Evolutionary conservation across 2,888 invertebrate species (phyloP).

Genomic region (Euzetes globulus): DNA sequence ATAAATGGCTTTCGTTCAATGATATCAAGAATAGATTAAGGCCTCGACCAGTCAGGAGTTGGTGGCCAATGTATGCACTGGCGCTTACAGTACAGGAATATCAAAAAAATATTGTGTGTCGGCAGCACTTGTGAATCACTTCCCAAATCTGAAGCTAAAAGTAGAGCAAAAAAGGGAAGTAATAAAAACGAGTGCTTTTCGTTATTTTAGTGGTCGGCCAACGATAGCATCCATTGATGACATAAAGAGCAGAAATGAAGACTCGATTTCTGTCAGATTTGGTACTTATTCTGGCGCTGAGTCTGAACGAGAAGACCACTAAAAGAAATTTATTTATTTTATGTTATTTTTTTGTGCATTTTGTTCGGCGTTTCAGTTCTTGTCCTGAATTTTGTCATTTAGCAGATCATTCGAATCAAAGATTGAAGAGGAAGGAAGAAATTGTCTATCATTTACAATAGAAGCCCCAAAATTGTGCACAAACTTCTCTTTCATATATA

Average conservation of each 20-base stretch:
- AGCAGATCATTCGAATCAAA: not conserved
- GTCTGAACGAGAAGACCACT: not conserved
- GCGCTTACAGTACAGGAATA: not conserved
- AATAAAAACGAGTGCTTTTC: not conserved
- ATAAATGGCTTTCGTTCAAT: conserved; percentile 13
- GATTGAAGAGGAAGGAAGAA: conserved; percentile 24
- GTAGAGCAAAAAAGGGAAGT: conserved; percentile 4
- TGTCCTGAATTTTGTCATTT: not conserved
- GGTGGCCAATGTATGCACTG: not conserved
- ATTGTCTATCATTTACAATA: conserved; percentile 20
- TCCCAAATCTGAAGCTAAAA: not conserved
- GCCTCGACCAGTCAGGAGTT: not conserved
- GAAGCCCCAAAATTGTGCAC: too few species aligned
- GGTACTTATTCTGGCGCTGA: not conserved
- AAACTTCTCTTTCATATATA: not conserved
- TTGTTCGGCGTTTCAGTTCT: not conserved
- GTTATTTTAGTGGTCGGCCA: conserved; percentile 11
- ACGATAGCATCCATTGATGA: not conserved
- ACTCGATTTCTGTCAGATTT: not conserved
- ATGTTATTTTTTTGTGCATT: not conserved
- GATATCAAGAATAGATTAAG: conserved; percentile 26
- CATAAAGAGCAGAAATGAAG: conserved; percentile 1
- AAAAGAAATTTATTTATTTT: not conserved
- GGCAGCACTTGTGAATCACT: not conserved
- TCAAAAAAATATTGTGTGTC: not conserved